Percentiles rank a stretch among this genome's conserved stretches.
phyloP scores from a whole-genome alignment of 2,113 vertebrate species.

The Anoura caudifer region DNA sequence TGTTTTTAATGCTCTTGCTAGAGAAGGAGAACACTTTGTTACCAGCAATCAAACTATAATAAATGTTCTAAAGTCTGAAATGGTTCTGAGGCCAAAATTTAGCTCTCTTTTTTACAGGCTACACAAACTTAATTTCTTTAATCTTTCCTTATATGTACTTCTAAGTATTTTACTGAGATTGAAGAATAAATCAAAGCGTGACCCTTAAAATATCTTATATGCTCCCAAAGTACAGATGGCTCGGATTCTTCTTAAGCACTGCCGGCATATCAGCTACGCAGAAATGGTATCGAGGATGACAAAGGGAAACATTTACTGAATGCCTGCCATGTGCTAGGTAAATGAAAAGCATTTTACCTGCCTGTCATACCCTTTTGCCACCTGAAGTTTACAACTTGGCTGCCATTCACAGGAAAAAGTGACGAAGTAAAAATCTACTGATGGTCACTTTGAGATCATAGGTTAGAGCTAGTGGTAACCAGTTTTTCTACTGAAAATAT shows the following conservation, averaged over 20 bases:
- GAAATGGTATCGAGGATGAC: not conserved
- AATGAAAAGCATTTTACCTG: not conserved
- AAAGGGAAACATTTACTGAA: not conserved
- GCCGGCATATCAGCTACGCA: not conserved
- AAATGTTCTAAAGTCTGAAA: constrained; percentile 42
- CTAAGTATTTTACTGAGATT: constrained; percentile 18
- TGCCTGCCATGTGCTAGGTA: not conserved
- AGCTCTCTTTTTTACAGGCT: constrained; percentile 13
- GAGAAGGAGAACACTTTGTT: constrained; percentile 39
- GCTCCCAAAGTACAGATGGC: not conserved
- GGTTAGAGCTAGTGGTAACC: not conserved
- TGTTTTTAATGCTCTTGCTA: constrained; percentile 8
- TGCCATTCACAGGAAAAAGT: not conserved
- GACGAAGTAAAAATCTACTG: not conserved
- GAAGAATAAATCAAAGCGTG: not conserved
- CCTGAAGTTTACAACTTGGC: not conserved
- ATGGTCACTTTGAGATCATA: not conserved
- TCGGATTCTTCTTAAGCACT: not conserved
- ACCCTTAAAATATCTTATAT: not conserved
- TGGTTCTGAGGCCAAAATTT: constrained; percentile 22
- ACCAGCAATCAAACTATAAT: constrained; percentile 2
- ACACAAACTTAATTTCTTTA: constrained; percentile 32
- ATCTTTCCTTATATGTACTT: constrained; percentile 35
- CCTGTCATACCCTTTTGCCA: not conserved
- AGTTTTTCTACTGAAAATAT: constrained; percentile 22